Percentiles rank a stretch among this genome's conserved stretches.
phyloP scores from a whole-genome alignment of 2,888 invertebrate species.

The Thecophora atra region DNA sequence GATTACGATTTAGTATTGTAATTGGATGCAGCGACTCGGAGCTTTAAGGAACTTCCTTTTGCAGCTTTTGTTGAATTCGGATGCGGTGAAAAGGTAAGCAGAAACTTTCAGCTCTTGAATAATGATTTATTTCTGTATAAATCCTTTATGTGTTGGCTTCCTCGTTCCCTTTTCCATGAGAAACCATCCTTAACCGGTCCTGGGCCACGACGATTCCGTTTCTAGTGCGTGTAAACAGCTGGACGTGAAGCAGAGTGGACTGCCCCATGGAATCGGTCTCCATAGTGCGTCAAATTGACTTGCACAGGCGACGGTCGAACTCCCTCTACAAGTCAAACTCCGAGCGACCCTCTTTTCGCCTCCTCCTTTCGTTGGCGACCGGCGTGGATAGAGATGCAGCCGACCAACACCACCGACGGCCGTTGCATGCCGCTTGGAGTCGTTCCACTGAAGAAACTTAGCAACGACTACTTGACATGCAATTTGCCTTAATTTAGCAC shows the following conservation, averaged over 20 bases:
- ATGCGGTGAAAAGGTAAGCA: background rate
- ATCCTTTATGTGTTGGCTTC: too few relatives aligned
- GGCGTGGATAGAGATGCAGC: background rate
- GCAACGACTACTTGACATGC: constrained; percentile 26
- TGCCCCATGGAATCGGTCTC: constrained; percentile 1
- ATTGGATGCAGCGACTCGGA: too few relatives aligned
- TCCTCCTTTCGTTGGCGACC: background rate
- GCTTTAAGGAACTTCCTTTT: too few relatives aligned
- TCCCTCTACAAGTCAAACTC: background rate
- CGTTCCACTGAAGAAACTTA: constrained; percentile 25
- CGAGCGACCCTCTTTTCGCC: background rate
- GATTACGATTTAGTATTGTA: too few relatives aligned
- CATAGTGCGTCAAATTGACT: background rate
- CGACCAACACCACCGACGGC: background rate
- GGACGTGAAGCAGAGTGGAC: too few relatives aligned
- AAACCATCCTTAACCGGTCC: too few relatives aligned
- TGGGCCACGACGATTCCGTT: too few relatives aligned
- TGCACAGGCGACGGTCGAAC: too few relatives aligned
- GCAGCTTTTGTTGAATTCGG: too few relatives aligned
- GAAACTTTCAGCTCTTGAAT: background rate
- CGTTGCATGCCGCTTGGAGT: constrained; percentile 7
- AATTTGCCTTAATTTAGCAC: constrained; percentile 33
- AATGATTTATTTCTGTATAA: too few relatives aligned
- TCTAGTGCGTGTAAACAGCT: too few relatives aligned
- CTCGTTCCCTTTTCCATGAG: too few relatives aligned